Conservation (phyloP, 2,797 vertebrate species). For the Telmatherina bonti region DNA sequence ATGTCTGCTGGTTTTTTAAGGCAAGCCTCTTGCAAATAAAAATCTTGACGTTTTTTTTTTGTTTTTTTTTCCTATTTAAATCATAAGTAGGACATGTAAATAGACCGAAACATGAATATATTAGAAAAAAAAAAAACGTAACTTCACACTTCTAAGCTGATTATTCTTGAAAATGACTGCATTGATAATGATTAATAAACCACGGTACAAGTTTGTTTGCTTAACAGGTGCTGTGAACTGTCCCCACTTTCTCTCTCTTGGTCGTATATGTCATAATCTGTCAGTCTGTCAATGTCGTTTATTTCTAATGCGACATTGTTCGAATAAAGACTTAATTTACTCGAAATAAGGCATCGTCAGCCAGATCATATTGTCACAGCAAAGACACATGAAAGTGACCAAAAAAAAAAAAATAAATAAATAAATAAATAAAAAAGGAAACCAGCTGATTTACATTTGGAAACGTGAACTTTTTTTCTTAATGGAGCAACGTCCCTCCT, state of each 20-base stretch:
- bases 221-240: constrained; percentile 6
- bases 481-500: constrained; percentile 1
- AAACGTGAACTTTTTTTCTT: constrained; percentile 39
- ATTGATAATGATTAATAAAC: constrained; percentile 34
- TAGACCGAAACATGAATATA: constrained; percentile 8
- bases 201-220: constrained; percentile 7
- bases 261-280: not conserved
- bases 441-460: constrained; percentile 51
- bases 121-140: not conserved
- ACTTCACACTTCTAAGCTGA: constrained; percentile 4
- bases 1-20: constrained; percentile 9
- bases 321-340: not conserved
- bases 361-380: constrained; percentile 13
- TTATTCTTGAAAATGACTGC: constrained; percentile 34
- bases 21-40: constrained; percentile 26
- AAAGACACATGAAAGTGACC: constrained; percentile 46
- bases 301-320: constrained; percentile 25
- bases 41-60: not conserved
- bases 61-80: too few species aligned
- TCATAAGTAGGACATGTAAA: not conserved
- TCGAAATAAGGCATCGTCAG: constrained; percentile 1
- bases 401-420: too few species aligned
- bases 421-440: constrained; percentile 21
- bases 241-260: constrained; percentile 29
- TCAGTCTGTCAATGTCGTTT: constrained; percentile 18